Evolutionary conservation across 1,140 invertebrate genomes (phyloP), one percentile per base, ranked within the genome.

Genomic region (Philopotamus ludificatus): DNA sequence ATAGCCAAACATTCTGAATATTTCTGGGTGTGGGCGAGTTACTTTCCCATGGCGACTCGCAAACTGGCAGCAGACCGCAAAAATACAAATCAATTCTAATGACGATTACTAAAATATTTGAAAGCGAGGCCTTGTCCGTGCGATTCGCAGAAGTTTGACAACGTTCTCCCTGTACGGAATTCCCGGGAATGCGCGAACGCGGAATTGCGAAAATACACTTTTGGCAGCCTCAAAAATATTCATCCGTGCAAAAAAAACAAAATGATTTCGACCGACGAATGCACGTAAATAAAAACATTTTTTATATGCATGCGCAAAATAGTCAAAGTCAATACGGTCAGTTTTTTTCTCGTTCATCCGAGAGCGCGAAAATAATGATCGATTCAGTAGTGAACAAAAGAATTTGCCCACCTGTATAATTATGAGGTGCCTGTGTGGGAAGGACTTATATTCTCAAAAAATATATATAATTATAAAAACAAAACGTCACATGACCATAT

Each of bases 1-100:
- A 47, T 60, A 60, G 57, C 26, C 34, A 28, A 59, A 28, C 34
- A 59, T 59, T 60, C 57, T 49, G 57, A 60, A 42, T 60, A 60
- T 60, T 47, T 60, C 57, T 60, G 57, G 42, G 25, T 41, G 57
- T 60, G 42, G 57, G 57, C 57, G 57, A 22, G 23, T 60, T 39
- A 23, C 47, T 60, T 60, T 23, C 41, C 28, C 44, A 44, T 22
- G 22, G 21, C 57, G 57, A 47, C 57, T 49, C 22, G 18, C 23
- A 47, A 47, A 20, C 44, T 7, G 44, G 44, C 44, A 12, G 18
- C 44, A 47, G 44, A 20, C 44, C 10, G 44, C 8, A 47, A 47
- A 47, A 47, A 9, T 47, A 47, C 3, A 47, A 39, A 39, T 39
- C 34, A n/a, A 39, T n/a, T 39, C 34, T 39, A 39, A n/a, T n/a